Conservation (phyloP, 2,888 invertebrate species). For the Psococerastis gibbosa region DNA sequence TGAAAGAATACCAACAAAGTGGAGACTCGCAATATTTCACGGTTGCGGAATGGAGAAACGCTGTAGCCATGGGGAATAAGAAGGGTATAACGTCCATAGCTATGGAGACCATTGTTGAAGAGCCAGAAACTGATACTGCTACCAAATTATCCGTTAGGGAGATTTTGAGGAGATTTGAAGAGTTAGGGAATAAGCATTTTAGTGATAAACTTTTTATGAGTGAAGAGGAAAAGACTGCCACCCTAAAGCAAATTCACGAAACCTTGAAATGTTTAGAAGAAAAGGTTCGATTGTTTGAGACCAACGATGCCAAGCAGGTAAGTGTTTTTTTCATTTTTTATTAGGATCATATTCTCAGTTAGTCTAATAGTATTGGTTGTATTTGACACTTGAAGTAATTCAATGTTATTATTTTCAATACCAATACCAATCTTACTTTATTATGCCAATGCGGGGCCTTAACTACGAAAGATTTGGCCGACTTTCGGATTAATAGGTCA, state of each 20-base stretch:
- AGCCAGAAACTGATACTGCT: slow-evolving; percentile 42
- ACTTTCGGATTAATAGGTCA: too few species aligned
- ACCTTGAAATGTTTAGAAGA: slow-evolving; percentile 28
- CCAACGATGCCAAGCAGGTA: slow-evolving; percentile 1
- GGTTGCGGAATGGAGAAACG: slow-evolving; percentile 10
- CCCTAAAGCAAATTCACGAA: slow-evolving; percentile 26
- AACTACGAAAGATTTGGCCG: too few species aligned
- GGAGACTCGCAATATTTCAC: slow-evolving; percentile 1
- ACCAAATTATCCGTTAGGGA: slow-evolving; percentile 61
- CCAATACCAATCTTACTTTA: too few species aligned
- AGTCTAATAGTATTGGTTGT: too few species aligned
- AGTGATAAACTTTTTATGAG: slow-evolving; percentile 9
- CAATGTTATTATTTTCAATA: too few species aligned
- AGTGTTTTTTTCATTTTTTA: not conserved
- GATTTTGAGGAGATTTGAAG: slow-evolving; percentile 63
- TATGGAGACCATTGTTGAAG: slow-evolving; percentile 70
- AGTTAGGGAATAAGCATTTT: slow-evolving; percentile 27
- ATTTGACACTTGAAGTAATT: too few species aligned
- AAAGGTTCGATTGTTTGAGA: slow-evolving; percentile 22
- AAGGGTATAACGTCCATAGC: slow-evolving; percentile 4
- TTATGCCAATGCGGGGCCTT: too few species aligned
- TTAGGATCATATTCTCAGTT: too few species aligned
- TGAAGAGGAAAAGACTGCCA: slow-evolving; percentile 24
- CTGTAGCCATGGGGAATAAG: slow-evolving; percentile 11
- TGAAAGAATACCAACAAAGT: not conserved